Base-by-base conservation (phyloP, 2,113 vertebrate genomes). In the Neogobius melanostomus region DNA sequence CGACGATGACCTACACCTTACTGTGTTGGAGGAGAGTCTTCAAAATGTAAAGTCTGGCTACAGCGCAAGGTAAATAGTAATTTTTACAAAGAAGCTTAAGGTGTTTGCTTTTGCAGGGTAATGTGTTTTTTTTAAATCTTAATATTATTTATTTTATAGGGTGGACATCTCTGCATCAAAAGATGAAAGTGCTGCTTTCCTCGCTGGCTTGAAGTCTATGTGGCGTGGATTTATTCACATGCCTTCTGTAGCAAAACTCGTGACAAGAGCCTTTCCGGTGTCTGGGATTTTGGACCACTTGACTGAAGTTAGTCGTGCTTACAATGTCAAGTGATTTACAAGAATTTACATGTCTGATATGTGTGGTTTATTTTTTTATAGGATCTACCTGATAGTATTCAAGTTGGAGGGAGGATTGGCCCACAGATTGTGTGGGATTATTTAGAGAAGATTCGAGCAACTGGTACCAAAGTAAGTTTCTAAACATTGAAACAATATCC, bases 351-450 rank as follows among this genome's bases (percentile, higher is more conserved):
- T 50, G 17, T 44, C 6, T 64, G 36, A 44, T 7, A 4, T 6
- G 17, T 56, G 11, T 56, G 9, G 4, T 5, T 7, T 12, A 42
- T 57, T 56, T 0, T 1, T 16, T 11, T 46, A 47, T 71, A 99
- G 98, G 97, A 99, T 88, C 93, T 99, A 79, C 98, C 96, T 69
- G 97, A 98, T 71, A 98, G 94, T 72, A 94, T 99, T 87, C 96
- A 98, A 90, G 95, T 99, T 69, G 97, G 98, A 59, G 98, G 98
- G 60, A 94, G 98, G 81, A 99, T 99, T 86, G 97, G 95, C 51
- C 98, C 98, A 72, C 97, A 98, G 80, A 98, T 90, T 9, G 98
- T 99, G 69, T 99, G 98, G 98, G 98, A 99, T 85, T 99, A 99
- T 76, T 94, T 99, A 70, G 98, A 99, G 88, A 99, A 99, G 93